Conservation (phyloP, 2,113 vertebrate genomes). For the Calyptommatus sinebrachiatus region DNA sequence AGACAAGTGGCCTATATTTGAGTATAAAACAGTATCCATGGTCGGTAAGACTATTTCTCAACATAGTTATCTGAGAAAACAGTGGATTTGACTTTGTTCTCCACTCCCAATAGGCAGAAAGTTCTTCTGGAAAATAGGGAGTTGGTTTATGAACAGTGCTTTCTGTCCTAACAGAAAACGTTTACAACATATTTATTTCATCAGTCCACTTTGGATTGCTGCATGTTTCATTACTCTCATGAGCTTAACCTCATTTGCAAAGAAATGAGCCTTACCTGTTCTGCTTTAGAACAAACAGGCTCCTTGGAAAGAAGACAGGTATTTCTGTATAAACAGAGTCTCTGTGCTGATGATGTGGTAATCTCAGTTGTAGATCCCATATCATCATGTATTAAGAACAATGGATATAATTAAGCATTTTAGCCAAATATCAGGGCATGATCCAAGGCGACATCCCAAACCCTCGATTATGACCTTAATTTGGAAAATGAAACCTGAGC, state of each 20-base stretch:
- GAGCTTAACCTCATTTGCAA: constrained; percentile 8
- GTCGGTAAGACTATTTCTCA: no score
- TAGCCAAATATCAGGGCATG: not conserved
- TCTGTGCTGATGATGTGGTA: constrained; percentile 15
- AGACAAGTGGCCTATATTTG: no score
- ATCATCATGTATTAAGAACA: constrained; percentile 1
- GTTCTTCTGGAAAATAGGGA: not conserved
- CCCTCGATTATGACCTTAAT: not conserved
- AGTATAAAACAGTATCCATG: no score
- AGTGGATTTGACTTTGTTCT: not conserved
- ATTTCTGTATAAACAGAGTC: not conserved
- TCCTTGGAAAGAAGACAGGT: not conserved
- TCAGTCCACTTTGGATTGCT: not conserved
- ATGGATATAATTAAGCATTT: not conserved
- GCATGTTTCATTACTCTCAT: not conserved
- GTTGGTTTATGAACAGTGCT: not conserved
- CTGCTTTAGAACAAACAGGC: not conserved
- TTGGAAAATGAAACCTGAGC: constrained; percentile 1
- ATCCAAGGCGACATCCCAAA: not conserved
- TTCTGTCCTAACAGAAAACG: not conserved
- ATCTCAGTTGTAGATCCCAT: constrained; percentile 3
- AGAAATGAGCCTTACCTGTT: constrained; percentile 13
- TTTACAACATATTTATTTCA: not conserved
- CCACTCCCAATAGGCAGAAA: no score
- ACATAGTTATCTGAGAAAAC: not conserved